Evolutionary conservation across 2,113 vertebrate genomes (phyloP).

Genomic region (Corythornis vintsioides): DNA sequence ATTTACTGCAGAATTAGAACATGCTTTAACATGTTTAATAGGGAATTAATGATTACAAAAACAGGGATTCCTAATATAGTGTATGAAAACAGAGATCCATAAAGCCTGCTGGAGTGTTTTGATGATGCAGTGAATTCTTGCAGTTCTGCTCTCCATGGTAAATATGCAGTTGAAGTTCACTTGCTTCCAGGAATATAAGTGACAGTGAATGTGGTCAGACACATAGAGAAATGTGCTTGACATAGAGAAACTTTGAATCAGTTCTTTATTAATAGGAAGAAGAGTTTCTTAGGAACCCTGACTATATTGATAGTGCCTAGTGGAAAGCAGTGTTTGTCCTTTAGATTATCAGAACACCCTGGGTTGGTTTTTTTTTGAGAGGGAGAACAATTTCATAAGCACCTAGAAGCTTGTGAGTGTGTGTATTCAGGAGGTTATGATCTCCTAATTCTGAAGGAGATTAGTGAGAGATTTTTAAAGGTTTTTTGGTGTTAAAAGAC

Average conservation of each 20-base stretch:
- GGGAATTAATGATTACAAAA: background rate
- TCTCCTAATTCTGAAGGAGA: background rate
- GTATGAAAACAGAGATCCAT: background rate
- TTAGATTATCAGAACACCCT: background rate
- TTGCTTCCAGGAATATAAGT: conserved; percentile 14
- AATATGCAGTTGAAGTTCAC: background rate
- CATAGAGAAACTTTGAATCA: conserved; percentile 12
- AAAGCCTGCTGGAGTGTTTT: background rate
- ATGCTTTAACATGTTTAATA: background rate
- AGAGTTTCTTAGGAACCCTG: background rate
- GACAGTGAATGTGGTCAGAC: background rate
- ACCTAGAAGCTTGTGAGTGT: background rate
- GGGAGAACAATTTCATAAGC: background rate
- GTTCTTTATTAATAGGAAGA: background rate
- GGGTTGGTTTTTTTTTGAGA: background rate
- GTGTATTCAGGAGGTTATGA: background rate
- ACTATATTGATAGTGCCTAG: background rate
- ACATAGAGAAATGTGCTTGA: background rate
- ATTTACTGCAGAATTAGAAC: background rate
- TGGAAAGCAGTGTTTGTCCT: background rate
- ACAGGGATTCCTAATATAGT: background rate
- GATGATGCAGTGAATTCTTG: background rate
- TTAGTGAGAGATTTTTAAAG: background rate
- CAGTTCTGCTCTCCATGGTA: background rate
- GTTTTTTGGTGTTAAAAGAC: background rate